Conservation (phyloP, 2,797 vertebrate species). For the Ctenochaetus hawaiiensis region DNA sequence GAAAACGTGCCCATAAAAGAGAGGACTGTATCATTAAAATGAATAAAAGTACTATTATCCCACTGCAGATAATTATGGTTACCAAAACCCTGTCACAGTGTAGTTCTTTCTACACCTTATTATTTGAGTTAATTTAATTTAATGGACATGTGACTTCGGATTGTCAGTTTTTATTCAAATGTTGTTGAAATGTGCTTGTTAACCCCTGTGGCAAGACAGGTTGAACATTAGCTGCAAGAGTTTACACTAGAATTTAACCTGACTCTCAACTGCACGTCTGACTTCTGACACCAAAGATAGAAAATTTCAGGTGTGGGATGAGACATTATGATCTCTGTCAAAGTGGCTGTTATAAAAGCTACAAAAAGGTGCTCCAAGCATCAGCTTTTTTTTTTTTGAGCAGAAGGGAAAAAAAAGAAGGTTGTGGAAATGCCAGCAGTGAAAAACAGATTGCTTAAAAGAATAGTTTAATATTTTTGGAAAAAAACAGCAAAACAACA, state of each 20-base stretch:
- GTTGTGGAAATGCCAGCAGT: too few relatives aligned
- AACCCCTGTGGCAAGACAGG: neutral
- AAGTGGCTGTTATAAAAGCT: neutral
- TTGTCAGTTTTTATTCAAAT: constrained; percentile 16
- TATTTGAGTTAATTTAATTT: constrained; percentile 47
- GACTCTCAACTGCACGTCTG: constrained; percentile 14
- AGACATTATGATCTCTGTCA: constrained; percentile 17
- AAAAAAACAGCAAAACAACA: neutral
- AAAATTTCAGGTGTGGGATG: constrained; percentile 23
- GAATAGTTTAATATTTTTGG: neutral
- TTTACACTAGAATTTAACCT: neutral
- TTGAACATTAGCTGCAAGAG: neutral
- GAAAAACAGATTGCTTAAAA: neutral
- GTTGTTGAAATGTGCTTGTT: constrained; percentile 26
- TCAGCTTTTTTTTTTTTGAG: neutral
- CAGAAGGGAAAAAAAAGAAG: neutral
- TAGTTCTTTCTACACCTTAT: constrained; percentile 42
- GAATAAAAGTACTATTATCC: constrained; percentile 75
- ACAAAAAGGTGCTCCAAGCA: constrained; percentile 32
- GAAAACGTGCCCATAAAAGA: constrained; percentile 46
- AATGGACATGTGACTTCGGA: constrained; percentile 38
- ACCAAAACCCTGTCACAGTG: constrained; percentile 50
- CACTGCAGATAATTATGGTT: constrained; percentile 50
- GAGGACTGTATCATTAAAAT: constrained; percentile 60
- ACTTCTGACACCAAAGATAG: constrained; percentile 13